Conservation (phyloP, 2,797 vertebrate species). For the Chrosomus eos region DNA sequence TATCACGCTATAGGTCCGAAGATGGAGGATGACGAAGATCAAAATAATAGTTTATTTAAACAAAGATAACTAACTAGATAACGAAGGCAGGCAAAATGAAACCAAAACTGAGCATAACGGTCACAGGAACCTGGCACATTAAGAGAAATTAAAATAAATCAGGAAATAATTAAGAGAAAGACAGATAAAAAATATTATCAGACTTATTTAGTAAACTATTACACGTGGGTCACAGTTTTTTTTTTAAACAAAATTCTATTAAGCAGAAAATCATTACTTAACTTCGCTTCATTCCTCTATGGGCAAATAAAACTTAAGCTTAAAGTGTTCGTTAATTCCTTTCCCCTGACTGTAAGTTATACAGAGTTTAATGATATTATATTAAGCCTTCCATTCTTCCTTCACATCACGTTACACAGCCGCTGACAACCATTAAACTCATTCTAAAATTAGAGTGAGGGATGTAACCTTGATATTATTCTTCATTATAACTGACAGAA, state of each 20-base stretch:
- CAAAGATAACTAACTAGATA: too few relatives aligned
- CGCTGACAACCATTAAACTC: neutral
- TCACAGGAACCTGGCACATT: neutral
- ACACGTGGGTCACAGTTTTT: neutral
- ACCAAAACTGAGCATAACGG: neutral
- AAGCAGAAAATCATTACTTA: neutral
- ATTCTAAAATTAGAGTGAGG: constrained; percentile 15
- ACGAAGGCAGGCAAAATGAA: neutral
- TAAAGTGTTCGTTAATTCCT: constrained; percentile 13
- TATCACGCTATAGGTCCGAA: neutral
- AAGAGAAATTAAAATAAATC: neutral
- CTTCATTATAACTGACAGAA: constrained; percentile 4
- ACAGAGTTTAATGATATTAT: constrained; percentile 21
- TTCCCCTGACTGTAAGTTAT: constrained; percentile 8
- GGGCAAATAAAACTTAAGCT: constrained; percentile 10
- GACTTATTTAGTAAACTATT: neutral
- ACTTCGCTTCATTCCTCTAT: constrained; percentile 6
- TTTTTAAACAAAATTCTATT: neutral
- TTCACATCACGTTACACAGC: neutral
- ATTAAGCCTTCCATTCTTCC: constrained; percentile 11
- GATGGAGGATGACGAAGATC: too few relatives aligned
- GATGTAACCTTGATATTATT: neutral
- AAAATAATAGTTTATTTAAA: too few relatives aligned
- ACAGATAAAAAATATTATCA: neutral
- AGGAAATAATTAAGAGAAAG: neutral